Conservation (phyloP, 2,888 invertebrate species). For the Orthosia gothica region DNA sequence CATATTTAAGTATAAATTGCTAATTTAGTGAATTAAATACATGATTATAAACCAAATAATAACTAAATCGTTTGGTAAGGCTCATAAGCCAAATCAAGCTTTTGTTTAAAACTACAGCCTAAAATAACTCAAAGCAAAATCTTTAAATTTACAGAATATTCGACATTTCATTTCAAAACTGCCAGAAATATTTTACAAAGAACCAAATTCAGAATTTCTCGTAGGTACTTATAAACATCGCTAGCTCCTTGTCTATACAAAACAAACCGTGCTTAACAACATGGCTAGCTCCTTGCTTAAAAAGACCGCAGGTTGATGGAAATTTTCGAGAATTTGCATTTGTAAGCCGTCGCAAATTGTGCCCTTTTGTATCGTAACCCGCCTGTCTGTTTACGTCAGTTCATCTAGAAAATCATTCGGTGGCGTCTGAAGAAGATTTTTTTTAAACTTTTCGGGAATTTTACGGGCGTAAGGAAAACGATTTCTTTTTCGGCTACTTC, state of each 20-base stretch:
- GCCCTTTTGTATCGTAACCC: conserved; percentile 26
- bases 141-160: not conserved
- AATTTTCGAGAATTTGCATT: conserved; percentile 39
- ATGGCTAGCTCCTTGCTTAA: conserved; percentile 9
- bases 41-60: not conserved
- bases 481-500: not conserved
- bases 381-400: conserved; percentile 14
- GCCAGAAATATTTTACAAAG: not conserved
- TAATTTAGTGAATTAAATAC: no score
- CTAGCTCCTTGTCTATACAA: conserved; percentile 2
- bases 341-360: conserved; percentile 10
- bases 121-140: not conserved
- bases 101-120: not conserved
- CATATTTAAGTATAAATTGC: no score
- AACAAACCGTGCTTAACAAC: not conserved
- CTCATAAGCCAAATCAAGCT: no score
- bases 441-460: conserved; percentile 1
- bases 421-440: conserved; percentile 10
- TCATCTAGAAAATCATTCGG: conserved; percentile 39
- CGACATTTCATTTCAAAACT: not conserved
- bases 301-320: conserved; percentile 19
- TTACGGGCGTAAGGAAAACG: not conserved
- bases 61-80: no score
- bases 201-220: not conserved
- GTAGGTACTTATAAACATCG: not conserved